These are phyloP conservation scores for Darevskia nairensis DNA, from an alignment of 2,797 vertebrate genomes.

Conservation along the genomic window DNA sequence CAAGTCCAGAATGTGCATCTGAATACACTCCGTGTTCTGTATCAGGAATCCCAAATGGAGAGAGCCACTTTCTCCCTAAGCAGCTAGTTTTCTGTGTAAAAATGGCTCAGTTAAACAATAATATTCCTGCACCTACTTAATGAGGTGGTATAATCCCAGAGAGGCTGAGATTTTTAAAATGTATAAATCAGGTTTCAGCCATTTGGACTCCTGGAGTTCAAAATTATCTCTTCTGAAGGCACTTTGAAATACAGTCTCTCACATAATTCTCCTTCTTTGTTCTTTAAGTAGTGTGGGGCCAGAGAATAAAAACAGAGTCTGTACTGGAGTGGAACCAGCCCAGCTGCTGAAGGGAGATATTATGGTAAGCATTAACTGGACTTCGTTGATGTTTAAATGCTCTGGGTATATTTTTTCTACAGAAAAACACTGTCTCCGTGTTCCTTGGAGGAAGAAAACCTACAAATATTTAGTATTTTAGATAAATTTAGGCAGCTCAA, in stretches of 20 bases:
- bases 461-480: background rate
- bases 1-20: too few relatives aligned
- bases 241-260: conserved; percentile 37
- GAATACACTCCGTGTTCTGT: too few relatives aligned
- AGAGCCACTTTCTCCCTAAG: background rate
- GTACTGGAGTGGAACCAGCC: conserved; percentile 89
- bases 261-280: conserved; percentile 3
- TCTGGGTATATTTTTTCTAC: background rate
- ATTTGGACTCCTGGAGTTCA: background rate
- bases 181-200: background rate
- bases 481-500: background rate
- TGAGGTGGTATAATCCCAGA: background rate
- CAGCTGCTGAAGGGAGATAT: conserved; percentile 96
- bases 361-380: conserved; percentile 83
- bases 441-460: background rate
- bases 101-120: background rate
- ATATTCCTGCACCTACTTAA: background rate
- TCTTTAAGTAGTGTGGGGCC: conserved; percentile 82
- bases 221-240: background rate
- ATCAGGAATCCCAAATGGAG: too few relatives aligned
- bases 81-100: background rate
- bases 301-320: conserved; percentile 85
- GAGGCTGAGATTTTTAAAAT: background rate
- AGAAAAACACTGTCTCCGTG: background rate
- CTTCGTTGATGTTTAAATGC: background rate